Evolutionary conservation across 1,140 invertebrate species (phyloP), one percentile per base, ranked within the genome.

Genomic region (Drosophila pectinifera): DNA sequence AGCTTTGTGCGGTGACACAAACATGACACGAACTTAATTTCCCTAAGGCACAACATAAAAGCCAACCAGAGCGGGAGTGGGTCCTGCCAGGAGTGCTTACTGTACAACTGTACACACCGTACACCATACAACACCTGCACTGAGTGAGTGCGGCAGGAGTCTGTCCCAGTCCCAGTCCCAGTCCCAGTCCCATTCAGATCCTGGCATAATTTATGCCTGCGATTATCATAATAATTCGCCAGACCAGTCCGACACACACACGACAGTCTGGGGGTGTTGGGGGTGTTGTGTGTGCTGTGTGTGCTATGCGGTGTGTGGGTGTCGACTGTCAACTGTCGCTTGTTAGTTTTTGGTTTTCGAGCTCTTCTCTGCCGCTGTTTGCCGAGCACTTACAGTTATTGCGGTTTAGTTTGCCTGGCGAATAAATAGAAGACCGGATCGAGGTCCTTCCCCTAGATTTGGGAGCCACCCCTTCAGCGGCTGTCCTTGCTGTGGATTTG

Each of bases 1-100:
- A 58, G 58, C 59, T 81, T 58, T 65, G 42, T 43, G 59, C 28
- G 55, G 78, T 77, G 83, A 80, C 84, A 78, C 76, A 84, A 73
- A 88, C 76, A 88, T 88, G 83, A 88, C 83, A 89, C 80, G 82
- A 88, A 89, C 83, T 89, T 84, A 88, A 88, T 88, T 88, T 88
- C 83, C 84, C 83, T 80, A 88, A 80, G 83, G 73, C 68, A 77
- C 67, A 67, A 70, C 70, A 73, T 53, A 55, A 64, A 85, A 86
- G 82, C 67, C 49, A n/a, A 46, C 62, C 46, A 39, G 22, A 31
- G 13, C 51, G 16, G 5, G 13, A 42, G 55, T 22, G 31, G 13
- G 39, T 57, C 7, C 57, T 14, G 28, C 28, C 58, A 1, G 20
- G 43, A 70, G 64, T 31, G 41, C 24, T 31, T 43, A 70, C 64